phyloP scores from a whole-genome alignment of 2,888 invertebrate genomes.

The Lasioglossum zephyrum region DNA sequence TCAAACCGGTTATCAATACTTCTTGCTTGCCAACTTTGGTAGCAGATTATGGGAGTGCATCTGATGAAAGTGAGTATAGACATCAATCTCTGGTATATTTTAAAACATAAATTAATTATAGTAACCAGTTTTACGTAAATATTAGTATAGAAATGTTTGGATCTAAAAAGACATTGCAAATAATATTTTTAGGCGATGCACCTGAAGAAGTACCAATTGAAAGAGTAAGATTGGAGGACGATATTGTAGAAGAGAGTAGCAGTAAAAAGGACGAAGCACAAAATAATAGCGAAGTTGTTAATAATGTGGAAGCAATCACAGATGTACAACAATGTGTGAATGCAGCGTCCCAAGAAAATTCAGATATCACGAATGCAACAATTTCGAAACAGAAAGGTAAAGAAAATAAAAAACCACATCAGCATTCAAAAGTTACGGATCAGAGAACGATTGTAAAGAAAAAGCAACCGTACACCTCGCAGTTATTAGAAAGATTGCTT shows the following conservation, averaged over 20 bases:
- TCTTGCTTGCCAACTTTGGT: slow-evolving; percentile 72
- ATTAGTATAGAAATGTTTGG: no score
- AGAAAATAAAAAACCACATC: slow-evolving; percentile 16
- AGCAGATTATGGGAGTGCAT: slow-evolving; percentile 78
- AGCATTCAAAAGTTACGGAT: slow-evolving; percentile 6
- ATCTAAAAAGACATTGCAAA: background rate
- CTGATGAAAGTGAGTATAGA: slow-evolving; percentile 72
- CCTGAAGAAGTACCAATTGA: slow-evolving; percentile 77
- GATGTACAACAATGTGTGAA: slow-evolving; percentile 1
- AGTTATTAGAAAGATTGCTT: slow-evolving; percentile 89
- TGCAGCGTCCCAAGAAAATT: background rate
- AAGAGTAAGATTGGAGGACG: slow-evolving; percentile 64
- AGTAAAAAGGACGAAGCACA: slow-evolving; percentile 2
- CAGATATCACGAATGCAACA: background rate
- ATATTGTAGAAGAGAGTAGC: slow-evolving; percentile 20
- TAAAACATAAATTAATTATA: no score
- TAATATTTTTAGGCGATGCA: slow-evolving; percentile 71
- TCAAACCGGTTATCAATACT: slow-evolving; percentile 28
- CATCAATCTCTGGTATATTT: background rate
- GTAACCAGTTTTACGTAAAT: no score
- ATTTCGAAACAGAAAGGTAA: slow-evolving; percentile 26
- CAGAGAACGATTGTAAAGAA: slow-evolving; percentile 1
- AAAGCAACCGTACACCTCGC: slow-evolving; percentile 57
- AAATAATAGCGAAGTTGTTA: slow-evolving; percentile 2
- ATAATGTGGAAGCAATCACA: background rate